Percentiles rank a stretch among this genome's conserved stretches.
Conservation (phyloP, 2,797 vertebrate species). For the Xerus rutilus region DNA sequence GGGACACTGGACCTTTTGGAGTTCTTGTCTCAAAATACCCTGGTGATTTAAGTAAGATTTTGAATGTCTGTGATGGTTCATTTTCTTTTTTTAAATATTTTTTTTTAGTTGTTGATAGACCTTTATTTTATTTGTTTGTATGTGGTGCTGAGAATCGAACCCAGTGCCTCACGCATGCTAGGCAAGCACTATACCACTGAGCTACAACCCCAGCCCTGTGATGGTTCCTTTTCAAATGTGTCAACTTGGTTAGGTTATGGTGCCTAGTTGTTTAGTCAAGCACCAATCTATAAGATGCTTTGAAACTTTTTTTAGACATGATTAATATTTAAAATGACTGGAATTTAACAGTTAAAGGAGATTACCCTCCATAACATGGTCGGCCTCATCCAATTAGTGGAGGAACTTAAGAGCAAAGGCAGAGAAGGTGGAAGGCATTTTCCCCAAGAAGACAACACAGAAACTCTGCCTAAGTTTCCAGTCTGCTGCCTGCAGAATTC, state of each 20-base stretch:
- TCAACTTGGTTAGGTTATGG: not conserved
- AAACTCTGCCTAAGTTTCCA: not conserved
- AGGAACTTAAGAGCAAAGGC: not conserved
- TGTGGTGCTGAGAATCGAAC: too few relatives aligned
- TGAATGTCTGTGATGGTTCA: not conserved
- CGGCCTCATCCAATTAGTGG: not conserved
- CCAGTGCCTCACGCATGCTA: too few relatives aligned
- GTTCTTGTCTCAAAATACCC: not conserved
- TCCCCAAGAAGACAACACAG: not conserved
- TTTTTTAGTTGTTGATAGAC: too few relatives aligned
- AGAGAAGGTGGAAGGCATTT: not conserved
- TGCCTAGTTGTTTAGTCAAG: not conserved
- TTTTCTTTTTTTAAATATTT: too few relatives aligned
- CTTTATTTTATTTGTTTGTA: too few relatives aligned
- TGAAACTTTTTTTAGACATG: not conserved
- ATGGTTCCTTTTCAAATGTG: not conserved
- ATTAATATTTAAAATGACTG: not conserved
- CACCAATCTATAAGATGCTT: not conserved
- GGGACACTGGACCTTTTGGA: not conserved
- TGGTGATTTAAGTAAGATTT: slow-evolving; percentile 1
- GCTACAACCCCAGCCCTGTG: too few relatives aligned
- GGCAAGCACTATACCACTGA: too few relatives aligned
- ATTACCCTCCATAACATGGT: not conserved
- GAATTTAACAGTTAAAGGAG: not conserved
- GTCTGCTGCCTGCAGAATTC: not conserved